Base-by-base conservation (phyloP, 2,888 invertebrate species). In the Rhorus exstirpatorius region DNA sequence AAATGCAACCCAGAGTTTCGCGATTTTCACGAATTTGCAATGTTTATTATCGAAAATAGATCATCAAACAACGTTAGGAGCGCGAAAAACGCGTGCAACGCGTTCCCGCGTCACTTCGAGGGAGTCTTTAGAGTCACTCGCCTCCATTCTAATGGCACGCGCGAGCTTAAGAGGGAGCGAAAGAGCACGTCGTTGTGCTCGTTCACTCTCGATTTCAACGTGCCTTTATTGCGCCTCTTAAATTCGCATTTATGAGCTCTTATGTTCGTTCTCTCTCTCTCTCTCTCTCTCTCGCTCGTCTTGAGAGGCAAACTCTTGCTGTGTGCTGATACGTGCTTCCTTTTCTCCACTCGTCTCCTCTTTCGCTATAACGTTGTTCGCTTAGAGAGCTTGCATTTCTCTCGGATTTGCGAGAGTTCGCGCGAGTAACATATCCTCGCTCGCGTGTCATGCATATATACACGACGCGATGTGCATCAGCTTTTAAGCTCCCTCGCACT, bases 161-260 rank as follows among this genome's bases (percentile, higher is more conserved):
- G 91, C 87, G 85, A 85, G 87, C 88, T 41, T n/a, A 14, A 35
- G 53, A 68, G 58, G 17, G 38, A 21, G 58, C 55, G 44, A 68
- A 38, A 24, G 74, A 55, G 78, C 38, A 49, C 74, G 63, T 79
- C 75, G 82, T 77, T 75, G 75, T 53, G 81, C 83, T 90, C 90
- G 89, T 92, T 92, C 91, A 92, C 92, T 93, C 93, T 93, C 93
- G 90, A 93, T 93, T 93, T 93, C 92, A 93, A 92, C 91, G 93
- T 92, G 92, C 92, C 93, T 93, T 93, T 93, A 93, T 93, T 93
- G 90, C 93, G 91, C 91, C 93, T 93, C 91, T 93, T 93, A 93
- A 93, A 93, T 93, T 93, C 93, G 89, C 93, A 93, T 93, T 93
- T 93, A 93, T 93, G 93, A 93, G 92, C 93, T 93, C 92, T 93